Conservation (phyloP, 2,797 vertebrate genomes). For the Threskiornis aethiopicus region DNA sequence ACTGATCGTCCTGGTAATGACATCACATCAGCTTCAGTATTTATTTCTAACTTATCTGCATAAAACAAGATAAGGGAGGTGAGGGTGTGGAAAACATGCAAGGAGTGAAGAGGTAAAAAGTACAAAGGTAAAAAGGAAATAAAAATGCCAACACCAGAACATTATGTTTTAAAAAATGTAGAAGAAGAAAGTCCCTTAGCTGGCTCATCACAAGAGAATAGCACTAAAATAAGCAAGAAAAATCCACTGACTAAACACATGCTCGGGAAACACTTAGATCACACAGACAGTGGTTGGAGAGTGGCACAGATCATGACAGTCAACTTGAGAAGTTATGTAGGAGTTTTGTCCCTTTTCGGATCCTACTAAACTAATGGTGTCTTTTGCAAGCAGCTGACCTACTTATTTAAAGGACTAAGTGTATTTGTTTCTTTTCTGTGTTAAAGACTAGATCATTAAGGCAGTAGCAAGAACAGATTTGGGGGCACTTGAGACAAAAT, state of each 20-base stretch:
- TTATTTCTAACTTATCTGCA: not conserved
- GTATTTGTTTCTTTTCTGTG: not conserved
- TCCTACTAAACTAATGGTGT: not conserved
- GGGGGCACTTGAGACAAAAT: not conserved
- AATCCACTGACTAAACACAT: not conserved
- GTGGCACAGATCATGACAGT: not conserved
- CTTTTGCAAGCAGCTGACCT: not conserved
- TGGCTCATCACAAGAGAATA: not conserved
- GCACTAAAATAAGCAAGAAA: not conserved
- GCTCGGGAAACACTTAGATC: not conserved
- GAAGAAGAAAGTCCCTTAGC: not conserved
- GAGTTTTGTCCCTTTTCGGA: not conserved
- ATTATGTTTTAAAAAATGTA: not conserved
- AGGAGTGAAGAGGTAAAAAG: not conserved
- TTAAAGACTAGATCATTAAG: not conserved
- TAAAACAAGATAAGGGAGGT: not conserved
- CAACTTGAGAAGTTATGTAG: not conserved
- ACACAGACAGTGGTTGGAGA: not conserved
- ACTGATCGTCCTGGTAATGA: accelerated
- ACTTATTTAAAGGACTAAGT: not conserved
- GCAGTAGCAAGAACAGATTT: not conserved
- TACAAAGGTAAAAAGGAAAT: not conserved
- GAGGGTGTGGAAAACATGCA: not conserved
- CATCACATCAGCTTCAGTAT: not conserved
- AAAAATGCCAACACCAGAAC: not conserved